Evolutionary conservation across 2,797 vertebrate species (phyloP).

Genomic region (Enteromius fasciolatus): DNA sequence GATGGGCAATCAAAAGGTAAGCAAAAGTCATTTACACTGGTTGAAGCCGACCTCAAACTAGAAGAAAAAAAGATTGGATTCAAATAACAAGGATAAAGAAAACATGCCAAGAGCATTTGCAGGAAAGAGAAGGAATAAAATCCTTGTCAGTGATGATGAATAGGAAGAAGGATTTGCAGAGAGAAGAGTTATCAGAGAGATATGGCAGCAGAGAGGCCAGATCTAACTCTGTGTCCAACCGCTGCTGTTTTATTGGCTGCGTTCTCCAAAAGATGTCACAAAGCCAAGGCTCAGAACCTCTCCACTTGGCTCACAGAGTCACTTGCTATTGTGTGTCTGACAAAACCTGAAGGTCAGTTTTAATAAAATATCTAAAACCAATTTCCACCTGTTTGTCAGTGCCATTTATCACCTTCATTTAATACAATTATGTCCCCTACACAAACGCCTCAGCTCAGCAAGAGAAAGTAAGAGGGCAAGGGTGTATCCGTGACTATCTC

Average conservation of each 20-base stretch:
- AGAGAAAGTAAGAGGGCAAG: conserved; percentile 34
- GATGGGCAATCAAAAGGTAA: conserved; percentile 18
- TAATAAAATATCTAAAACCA: conserved; percentile 86
- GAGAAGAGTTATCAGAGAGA: conserved; percentile 14
- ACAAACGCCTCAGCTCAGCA: conserved; percentile 31
- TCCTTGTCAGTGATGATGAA: conserved; percentile 46
- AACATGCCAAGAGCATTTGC: conserved; percentile 16
- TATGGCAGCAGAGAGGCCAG: conserved; percentile 12
- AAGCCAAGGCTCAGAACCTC: conserved; percentile 44
- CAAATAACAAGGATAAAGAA: neutral
- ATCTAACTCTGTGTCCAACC: conserved; percentile 10
- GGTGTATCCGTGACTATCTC: neutral
- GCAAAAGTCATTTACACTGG: neutral
- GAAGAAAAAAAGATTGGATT: conserved; percentile 23
- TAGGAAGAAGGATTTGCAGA: conserved; percentile 15
- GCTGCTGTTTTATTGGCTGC: conserved; percentile 53
- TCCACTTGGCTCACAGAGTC: conserved; percentile 54
- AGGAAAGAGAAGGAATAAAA: conserved; percentile 24
- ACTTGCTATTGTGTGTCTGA: conserved; percentile 65
- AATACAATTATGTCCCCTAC: conserved; percentile 79
- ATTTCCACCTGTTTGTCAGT: conserved; percentile 86
- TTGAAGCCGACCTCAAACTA: conserved; percentile 16
- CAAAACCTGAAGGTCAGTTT: conserved; percentile 85
- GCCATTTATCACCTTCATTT: conserved; percentile 85
- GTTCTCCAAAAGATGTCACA: conserved; percentile 29